These are phyloP conservation scores for Biston betularia DNA, from an alignment of 2,888 invertebrate species.

Conservation along the genomic window DNA sequence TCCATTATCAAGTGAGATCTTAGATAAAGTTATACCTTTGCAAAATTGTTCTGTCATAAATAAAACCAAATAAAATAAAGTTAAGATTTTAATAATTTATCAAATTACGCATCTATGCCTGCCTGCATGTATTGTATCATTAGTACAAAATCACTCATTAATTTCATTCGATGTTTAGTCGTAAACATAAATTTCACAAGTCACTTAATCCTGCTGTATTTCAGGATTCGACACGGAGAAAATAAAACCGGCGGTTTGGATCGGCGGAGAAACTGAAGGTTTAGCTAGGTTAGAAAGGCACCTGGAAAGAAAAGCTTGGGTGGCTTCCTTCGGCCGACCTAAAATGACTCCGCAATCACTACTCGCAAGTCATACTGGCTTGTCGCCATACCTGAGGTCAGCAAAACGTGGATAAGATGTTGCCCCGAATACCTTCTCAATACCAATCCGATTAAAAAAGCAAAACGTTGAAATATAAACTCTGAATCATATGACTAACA, in stretches of 20 bases:
- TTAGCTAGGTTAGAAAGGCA: conserved; percentile 91
- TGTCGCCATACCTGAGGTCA: conserved; percentile 92
- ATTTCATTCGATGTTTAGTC: conserved; percentile 1
- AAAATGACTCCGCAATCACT: conserved; percentile 96
- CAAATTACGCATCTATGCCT: neutral
- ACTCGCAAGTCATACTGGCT: conserved; percentile 92
- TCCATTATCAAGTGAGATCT: neutral
- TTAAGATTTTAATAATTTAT: neutral
- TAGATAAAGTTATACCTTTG: too few species aligned
- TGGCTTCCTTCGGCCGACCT: conserved; percentile 94
- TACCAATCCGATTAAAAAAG: neutral
- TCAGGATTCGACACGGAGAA: conserved; percentile 92
- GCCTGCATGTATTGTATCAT: neutral
- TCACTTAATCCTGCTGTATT: conserved; percentile 20
- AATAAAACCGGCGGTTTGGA: conserved; percentile 90
- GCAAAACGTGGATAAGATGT: conserved; percentile 17
- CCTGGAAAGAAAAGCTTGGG: conserved; percentile 94
- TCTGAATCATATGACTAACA: neutral
- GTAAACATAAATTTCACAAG: neutral
- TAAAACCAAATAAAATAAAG: neutral
- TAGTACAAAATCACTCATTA: neutral
- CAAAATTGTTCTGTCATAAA: neutral
- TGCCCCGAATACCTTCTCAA: neutral
- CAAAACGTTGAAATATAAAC: neutral
- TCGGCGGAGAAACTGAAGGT: conserved; percentile 92